Percentiles rank a stretch among this genome's conserved stretches.
Evolutionary conservation across 2,113 vertebrate genomes (phyloP).

Genomic region (Sporophila hypoxantha): DNA sequence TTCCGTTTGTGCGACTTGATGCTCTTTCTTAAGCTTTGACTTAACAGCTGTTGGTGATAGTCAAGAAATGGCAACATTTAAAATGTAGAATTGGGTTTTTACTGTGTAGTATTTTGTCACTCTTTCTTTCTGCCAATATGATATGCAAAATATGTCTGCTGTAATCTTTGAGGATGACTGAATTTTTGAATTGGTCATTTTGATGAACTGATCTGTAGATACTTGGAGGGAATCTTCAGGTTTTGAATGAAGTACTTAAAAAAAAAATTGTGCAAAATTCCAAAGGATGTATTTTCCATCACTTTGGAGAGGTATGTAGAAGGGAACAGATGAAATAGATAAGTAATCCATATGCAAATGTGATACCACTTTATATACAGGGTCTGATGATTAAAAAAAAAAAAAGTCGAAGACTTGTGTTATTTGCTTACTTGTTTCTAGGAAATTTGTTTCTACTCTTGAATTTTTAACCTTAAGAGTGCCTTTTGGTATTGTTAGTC

Average conservation of each 20-base stretch:
- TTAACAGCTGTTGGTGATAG: neutral
- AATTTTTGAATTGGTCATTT: neutral
- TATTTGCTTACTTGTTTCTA: neutral
- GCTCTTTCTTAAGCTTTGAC: neutral
- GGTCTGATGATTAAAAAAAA: neutral
- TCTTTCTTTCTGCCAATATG: neutral
- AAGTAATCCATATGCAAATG: neutral
- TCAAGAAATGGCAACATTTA: neutral
- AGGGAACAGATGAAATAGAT: neutral
- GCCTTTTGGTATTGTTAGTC: neutral
- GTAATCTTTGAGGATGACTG: neutral
- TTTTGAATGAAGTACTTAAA: neutral
- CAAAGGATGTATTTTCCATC: neutral
- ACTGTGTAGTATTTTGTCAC: neutral
- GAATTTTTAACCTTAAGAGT: neutral
- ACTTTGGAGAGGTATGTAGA: neutral
- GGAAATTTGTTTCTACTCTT: neutral
- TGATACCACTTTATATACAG: neutral
- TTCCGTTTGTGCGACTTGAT: neutral
- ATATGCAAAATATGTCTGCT: neutral
- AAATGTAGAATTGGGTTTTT: neutral
- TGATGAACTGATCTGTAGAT: neutral
- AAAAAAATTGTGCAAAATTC: neutral
- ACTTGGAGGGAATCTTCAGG: neutral
- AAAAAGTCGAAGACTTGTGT: neutral